A percentile compares a stretch with the other conserved stretches of the same genome.
These are phyloP conservation scores for Pterocles burchelli DNA, from an alignment of 2,113 vertebrate genomes.

Conservation along the genomic window DNA sequence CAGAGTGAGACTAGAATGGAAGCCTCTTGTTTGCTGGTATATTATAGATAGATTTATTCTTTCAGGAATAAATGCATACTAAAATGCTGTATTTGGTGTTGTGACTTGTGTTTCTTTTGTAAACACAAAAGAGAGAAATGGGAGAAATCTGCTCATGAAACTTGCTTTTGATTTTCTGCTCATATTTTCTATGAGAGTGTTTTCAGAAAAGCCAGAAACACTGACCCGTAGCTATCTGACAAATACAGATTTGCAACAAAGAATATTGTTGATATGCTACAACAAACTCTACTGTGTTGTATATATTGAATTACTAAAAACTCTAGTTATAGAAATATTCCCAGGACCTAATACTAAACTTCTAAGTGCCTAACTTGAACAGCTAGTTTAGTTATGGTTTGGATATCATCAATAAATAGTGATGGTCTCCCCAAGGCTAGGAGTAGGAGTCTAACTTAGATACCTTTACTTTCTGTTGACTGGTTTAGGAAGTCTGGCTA, in stretches of 20 bases:
- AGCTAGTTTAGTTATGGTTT: neutral
- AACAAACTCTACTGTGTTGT: neutral
- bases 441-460: neutral
- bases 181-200: neutral
- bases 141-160: constrained; percentile 4
- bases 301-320: neutral
- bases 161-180: neutral
- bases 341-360: neutral
- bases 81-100: neutral
- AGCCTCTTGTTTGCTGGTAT: neutral
- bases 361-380: neutral
- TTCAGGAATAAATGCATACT: neutral
- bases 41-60: neutral
- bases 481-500: neutral
- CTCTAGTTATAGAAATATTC: neutral
- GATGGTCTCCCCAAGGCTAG: neutral
- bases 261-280: neutral
- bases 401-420: neutral
- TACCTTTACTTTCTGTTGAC: neutral
- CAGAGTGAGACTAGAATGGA: neutral
- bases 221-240: neutral
- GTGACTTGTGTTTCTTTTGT: neutral
- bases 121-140: too few species aligned
- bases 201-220: neutral
- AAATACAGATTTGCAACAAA: neutral